Conservation (phyloP, 1,140 invertebrate species). For the Scaptomyza pallida region DNA sequence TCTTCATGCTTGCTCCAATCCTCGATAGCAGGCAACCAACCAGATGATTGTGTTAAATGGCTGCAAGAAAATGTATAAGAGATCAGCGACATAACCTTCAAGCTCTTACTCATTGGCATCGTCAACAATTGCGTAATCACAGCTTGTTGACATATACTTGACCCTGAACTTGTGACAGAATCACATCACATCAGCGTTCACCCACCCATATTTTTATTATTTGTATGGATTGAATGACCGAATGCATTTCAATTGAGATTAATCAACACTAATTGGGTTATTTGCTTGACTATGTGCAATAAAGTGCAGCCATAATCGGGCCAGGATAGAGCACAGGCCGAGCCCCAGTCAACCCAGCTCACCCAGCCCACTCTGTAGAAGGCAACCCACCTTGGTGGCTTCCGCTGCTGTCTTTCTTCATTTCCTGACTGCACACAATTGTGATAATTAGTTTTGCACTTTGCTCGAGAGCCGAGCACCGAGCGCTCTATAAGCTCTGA, state of each 20-base stretch:
- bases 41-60: constrained; percentile 90
- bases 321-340: constrained; percentile 2
- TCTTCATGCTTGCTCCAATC: constrained; percentile 87
- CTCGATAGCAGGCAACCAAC: constrained; percentile 93
- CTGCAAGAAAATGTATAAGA: constrained; percentile 85
- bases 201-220: neutral
- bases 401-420: constrained; percentile 81
- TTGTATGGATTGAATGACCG: constrained; percentile 21
- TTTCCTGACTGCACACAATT: constrained; percentile 80
- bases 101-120: too few relatives aligned
- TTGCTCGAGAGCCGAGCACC: constrained; percentile 55
- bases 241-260: constrained; percentile 81
- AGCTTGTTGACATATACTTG: neutral
- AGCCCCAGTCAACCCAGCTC: constrained; percentile 18
- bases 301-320: constrained; percentile 71
- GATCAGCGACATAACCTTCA: neutral
- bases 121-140: neutral
- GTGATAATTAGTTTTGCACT: constrained; percentile 82
- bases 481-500: constrained; percentile 33
- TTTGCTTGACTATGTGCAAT: constrained; percentile 69
- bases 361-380: too few relatives aligned
- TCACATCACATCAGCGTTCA: neutral
- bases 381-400: constrained; percentile 71
- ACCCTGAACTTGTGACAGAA: constrained; percentile 42
- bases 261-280: constrained; percentile 80